Evolutionary conservation across 2,888 invertebrate species (phyloP).

Genomic region (Terebella lapidaria): DNA sequence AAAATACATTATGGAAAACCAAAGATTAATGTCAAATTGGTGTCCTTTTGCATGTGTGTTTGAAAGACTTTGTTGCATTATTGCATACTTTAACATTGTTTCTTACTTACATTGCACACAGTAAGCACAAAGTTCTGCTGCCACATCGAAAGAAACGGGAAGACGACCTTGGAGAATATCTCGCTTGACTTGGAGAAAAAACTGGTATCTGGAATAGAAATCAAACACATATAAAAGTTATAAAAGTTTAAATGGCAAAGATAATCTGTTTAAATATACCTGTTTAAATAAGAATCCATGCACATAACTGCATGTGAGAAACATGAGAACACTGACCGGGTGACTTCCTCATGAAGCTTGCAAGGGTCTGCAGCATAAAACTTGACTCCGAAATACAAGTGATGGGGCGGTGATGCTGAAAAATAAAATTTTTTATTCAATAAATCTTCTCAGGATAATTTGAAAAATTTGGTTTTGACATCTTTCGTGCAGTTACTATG

Average conservation of each 20-base stretch:
- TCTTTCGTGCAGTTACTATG: no score
- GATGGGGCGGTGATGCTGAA: slow-evolving; percentile 61
- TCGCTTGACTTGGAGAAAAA: slow-evolving; percentile 93
- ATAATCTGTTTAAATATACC: no score
- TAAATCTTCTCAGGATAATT: no score
- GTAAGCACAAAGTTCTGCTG: slow-evolving; percentile 85
- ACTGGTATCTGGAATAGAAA: slow-evolving; percentile 73
- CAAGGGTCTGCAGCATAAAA: slow-evolving; percentile 96
- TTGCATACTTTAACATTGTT: no score
- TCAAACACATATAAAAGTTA: neutral
- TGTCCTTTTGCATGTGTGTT: no score
- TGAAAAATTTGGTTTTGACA: no score
- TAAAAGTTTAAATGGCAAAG: neutral
- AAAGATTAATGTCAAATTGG: no score
- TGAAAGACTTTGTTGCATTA: no score
- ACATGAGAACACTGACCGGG: no score
- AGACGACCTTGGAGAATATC: slow-evolving; percentile 90
- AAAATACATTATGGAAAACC: slow-evolving; percentile 35
- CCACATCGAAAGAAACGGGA: slow-evolving; percentile 79
- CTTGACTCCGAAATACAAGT: slow-evolving; percentile 92
- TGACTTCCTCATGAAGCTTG: slow-evolving; percentile 91
- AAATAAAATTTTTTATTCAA: no score
- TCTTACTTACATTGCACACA: slow-evolving; percentile 95
- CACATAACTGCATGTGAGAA: no score
- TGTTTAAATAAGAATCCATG: no score